Evolutionary conservation across 2,797 vertebrate genomes (phyloP).

Genomic region (Rhinogobio ventralis): DNA sequence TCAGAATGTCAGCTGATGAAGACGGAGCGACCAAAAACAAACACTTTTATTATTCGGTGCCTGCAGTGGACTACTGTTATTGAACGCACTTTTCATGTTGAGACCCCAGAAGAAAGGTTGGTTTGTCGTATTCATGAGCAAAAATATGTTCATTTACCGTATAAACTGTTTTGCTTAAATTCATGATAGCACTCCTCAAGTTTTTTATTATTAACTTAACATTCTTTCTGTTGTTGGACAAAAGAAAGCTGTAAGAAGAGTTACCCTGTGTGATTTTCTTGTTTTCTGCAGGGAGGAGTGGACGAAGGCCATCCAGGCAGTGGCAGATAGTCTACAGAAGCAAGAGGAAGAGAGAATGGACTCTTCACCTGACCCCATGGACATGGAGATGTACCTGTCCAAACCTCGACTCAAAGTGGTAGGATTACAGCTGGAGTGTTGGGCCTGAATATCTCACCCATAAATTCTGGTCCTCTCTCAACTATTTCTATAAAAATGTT

Average conservation of each 20-base stretch:
- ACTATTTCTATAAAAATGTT: neutral
- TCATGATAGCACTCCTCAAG: neutral
- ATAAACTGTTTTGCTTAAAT: neutral
- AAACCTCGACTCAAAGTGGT: conserved; percentile 88
- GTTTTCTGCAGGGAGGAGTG: conserved; percentile 81
- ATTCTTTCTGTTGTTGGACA: neutral
- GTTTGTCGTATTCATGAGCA: conserved; percentile 42
- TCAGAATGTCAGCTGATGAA: conserved; percentile 98
- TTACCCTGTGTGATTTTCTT: neutral
- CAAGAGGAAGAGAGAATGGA: conserved; percentile 89
- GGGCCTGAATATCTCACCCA: neutral
- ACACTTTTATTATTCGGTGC: conserved; percentile 90
- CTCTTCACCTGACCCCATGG: conserved; percentile 81
- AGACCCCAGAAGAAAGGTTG: conserved; percentile 95
- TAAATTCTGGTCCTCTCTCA: neutral
- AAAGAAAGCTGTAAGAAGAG: conserved; percentile 6
- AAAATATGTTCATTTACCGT: neutral
- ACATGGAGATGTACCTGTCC: conserved; percentile 83
- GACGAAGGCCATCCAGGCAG: conserved; percentile 86
- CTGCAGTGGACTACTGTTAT: conserved; percentile 92
- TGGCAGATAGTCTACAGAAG: conserved; percentile 86
- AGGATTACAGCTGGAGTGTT: conserved; percentile 55
- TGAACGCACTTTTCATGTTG: conserved; percentile 93
- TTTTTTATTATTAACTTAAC: neutral
- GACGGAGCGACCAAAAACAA: conserved; percentile 87